A percentile compares a stretch with the other conserved stretches of the same genome.
These are phyloP conservation scores for Coregonus clupeaformis DNA, from an alignment of 2,113 vertebrate species.

Conservation along the genomic window DNA sequence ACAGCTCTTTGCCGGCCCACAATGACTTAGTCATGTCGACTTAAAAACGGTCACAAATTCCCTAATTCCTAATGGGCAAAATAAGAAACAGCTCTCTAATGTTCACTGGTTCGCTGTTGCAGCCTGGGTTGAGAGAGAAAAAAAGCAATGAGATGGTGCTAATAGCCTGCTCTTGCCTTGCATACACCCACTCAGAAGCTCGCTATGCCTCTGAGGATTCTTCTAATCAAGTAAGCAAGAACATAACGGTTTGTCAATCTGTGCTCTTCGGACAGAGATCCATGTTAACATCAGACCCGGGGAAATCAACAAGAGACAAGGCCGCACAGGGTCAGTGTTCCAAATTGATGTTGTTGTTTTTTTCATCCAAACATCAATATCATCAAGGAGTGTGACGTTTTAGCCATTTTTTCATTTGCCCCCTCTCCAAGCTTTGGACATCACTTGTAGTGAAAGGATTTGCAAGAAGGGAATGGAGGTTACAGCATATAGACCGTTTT, in stretches of 20 bases:
- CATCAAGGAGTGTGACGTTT: slow-evolving; percentile 19
- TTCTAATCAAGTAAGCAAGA: slow-evolving; percentile 42
- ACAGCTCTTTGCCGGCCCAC: slow-evolving; percentile 11
- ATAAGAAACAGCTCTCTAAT: neutral
- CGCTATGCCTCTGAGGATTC: slow-evolving; percentile 4
- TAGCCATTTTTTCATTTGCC: neutral
- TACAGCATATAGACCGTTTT: no score
- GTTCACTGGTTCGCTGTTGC: neutral
- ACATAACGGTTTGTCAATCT: slow-evolving; percentile 37
- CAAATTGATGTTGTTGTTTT: slow-evolving; percentile 4
- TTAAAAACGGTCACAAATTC: neutral
- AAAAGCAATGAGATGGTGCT: slow-evolving; percentile 1
- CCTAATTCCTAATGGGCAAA: slow-evolving; percentile 5
- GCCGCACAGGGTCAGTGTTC: slow-evolving; percentile 28
- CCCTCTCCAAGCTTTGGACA: slow-evolving; percentile 14
- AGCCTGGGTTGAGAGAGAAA: neutral
- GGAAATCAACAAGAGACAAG: slow-evolving; percentile 30
- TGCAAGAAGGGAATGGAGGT: no score
- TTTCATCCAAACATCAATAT: slow-evolving; percentile 7
- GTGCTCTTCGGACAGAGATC: slow-evolving; percentile 30
- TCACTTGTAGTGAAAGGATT: slow-evolving; percentile 12
- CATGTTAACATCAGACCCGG: slow-evolving; percentile 46
- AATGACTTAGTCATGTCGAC: slow-evolving; percentile 9
- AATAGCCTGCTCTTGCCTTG: slow-evolving; percentile 30
- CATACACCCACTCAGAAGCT: slow-evolving; percentile 11